Percentiles rank a stretch among this genome's conserved stretches.
These are phyloP conservation scores for Eilema griseolum DNA, from an alignment of 2,888 invertebrate species.

Conservation along the genomic window DNA sequence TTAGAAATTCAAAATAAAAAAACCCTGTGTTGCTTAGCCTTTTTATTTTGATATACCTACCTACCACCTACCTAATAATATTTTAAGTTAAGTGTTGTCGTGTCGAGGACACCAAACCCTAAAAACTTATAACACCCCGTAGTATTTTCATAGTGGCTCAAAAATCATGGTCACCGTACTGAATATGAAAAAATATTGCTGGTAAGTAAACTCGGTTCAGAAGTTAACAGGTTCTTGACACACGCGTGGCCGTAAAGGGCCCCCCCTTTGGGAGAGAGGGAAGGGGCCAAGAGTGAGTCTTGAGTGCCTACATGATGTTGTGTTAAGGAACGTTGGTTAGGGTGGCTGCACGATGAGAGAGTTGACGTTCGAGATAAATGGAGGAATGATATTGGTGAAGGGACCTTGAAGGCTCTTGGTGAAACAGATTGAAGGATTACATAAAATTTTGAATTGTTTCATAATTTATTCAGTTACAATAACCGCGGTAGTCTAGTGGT, in stretches of 20 bases:
- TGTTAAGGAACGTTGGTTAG: constrained; percentile 18
- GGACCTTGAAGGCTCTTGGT: neutral
- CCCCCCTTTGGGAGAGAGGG: constrained; percentile 3
- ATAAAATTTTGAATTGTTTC: neutral
- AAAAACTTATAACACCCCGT: no score
- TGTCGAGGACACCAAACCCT: no score
- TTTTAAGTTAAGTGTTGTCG: no score
- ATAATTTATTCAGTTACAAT: neutral
- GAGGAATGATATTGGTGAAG: neutral
- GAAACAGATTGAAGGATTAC: neutral
- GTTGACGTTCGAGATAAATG: constrained; percentile 7
- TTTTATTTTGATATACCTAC: no score
- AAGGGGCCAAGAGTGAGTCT: constrained; percentile 21
- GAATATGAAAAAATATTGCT: constrained; percentile 31
- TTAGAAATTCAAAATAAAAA: no score
- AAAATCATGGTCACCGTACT: constrained; percentile 23
- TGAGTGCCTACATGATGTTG: constrained; percentile 21
- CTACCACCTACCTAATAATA: no score
- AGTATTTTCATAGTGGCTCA: no score
- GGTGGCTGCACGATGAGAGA: neutral
- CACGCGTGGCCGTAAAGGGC: constrained; percentile 20
- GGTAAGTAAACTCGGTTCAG: constrained; percentile 32
- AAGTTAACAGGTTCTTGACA: constrained; percentile 35
- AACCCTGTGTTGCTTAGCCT: no score
- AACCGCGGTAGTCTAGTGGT: no score